Evolutionary conservation across 2,797 vertebrate species (phyloP).

Genomic region (Zalophus californianus): DNA sequence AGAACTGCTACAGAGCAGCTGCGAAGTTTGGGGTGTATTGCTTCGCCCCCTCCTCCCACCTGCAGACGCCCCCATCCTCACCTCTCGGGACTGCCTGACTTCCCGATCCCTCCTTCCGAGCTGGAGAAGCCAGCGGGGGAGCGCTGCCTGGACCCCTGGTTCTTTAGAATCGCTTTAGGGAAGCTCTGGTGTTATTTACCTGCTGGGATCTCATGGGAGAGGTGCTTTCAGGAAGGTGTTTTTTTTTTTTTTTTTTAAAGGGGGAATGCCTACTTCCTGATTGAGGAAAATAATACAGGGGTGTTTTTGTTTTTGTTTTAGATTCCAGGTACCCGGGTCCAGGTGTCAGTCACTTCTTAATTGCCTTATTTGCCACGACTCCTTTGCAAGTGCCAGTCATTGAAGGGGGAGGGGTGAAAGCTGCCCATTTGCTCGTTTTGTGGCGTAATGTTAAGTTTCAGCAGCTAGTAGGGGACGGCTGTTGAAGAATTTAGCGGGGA

Average conservation of each 20-base stretch:
- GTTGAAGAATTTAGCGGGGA: constrained; percentile 6
- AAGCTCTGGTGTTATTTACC: constrained; percentile 68
- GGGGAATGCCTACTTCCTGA: constrained; percentile 21
- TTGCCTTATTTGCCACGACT: neutral
- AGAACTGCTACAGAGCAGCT: constrained; percentile 46
- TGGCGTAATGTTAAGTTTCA: constrained; percentile 51
- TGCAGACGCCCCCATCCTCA: constrained; percentile 40
- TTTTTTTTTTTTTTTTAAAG: neutral
- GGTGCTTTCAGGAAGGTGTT: constrained; percentile 36
- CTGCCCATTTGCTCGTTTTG: neutral
- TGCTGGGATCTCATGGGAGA: constrained; percentile 47
- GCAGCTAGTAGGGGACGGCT: neutral
- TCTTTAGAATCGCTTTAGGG: constrained; percentile 15
- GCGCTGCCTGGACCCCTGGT: neutral
- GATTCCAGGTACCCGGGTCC: neutral
- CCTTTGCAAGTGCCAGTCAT: constrained; percentile 45
- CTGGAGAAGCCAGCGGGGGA: neutral
- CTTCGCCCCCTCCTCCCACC: constrained; percentile 17
- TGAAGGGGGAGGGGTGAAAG: neutral
- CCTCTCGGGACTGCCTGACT: neutral
- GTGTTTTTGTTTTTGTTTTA: neutral
- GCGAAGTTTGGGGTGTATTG: constrained; percentile 72
- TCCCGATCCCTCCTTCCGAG: neutral
- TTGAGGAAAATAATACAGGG: neutral
- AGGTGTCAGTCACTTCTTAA: constrained; percentile 46